Base-by-base conservation (phyloP, 2,797 vertebrate species). In the Pyrocephalus nanus region DNA sequence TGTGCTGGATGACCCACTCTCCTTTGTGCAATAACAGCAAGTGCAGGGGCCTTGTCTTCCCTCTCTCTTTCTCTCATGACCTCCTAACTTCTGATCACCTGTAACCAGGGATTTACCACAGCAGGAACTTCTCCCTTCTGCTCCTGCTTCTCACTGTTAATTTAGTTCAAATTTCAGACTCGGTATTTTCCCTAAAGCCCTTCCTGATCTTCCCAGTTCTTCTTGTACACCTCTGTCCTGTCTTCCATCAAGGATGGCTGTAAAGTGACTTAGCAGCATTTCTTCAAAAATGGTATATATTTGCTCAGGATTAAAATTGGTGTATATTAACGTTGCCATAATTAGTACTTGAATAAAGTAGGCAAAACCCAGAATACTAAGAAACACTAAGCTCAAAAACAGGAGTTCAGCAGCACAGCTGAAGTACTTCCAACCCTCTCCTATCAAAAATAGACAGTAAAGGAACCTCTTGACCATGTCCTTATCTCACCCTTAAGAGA, bases 381-480 rank as follows among this genome's bases (percentile, higher is more conserved):
- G 87, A 67, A 82, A 76, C 54, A 66, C 22, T 50, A 67, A 77
- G 72, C 50, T 73, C 36, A 62, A 78, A 87, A 54, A 3, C 72
- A 90, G 74, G 54, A 89, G 43, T 78, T 76, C 83, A 95, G 48
- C 57, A 88, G 62, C 62, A 57, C 30, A 58, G 55, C 42, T 94
- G 57, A 95, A 91, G 72, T 80, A 80, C 42, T 90, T 94, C 78
- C 82, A 79, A 60, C 17, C 26, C 25, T 78, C 48, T 79, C 73
- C 34, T 71, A 65, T 76, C 82, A 76, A 86, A 96, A 92, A 82
- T 21, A 92, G 73, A 73, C 29, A 45, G 64, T 36, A 72, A 90
- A 91, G 55, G 55, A 94, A 88, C 40, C 17, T 90, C 75, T 88
- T 82, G 60, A 62, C 87, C 57, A 45, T 57, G 70, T 71, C 70